Base-by-base conservation (phyloP, 2,888 invertebrate genomes). In the Nymphalis c-album region DNA sequence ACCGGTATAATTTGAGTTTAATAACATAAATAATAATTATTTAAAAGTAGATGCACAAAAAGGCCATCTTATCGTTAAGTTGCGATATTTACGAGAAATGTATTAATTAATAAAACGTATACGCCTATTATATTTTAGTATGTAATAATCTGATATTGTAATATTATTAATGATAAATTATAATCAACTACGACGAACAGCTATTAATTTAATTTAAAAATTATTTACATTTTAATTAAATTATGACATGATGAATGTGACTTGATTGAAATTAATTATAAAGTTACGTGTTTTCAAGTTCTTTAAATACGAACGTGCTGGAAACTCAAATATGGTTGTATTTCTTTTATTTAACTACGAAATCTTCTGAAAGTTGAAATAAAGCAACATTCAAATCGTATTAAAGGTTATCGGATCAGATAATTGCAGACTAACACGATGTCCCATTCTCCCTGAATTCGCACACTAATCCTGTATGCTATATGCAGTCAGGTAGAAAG, bases 391-490 rank as follows among this genome's bases (percentile, higher is more conserved):
- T 40, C 4, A 40, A 40, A 31, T 13, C 16, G 6, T 17, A 55
- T 55, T 7, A 55, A 31, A 55, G 53, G 53, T 31, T 31, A 55
- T 55, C 17, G 31, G 26, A 53, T 53, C 53, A 26, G 53, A 31
- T 31, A 55, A 55, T 55, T 55, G 53, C 26, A 26, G 53, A 4
- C 22, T 31, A 55, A n/a, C 26, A 31, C 31, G 17, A 40, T 40
- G 3, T 13, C 13, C 13, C 13, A 40, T 40, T 40, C 40, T 13
- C 13, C 13, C 13, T 2, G 17, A 22, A 16, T 53, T 16, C 26
- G 10, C 17, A 22, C 17, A 31, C 7, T 18, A 20, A 18, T 18
- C 8, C 3, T 20, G 3, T 18, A 31, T 4, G 50, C 20, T 50
- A 7, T 18, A 50, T 20, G 7, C n/a, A 55, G 53, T 55, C 26